Percentiles rank a stretch among this genome's conserved stretches.
These are phyloP conservation scores for Myiothlypis coronata DNA, from an alignment of 2,797 vertebrate species.

Conservation along the genomic window DNA sequence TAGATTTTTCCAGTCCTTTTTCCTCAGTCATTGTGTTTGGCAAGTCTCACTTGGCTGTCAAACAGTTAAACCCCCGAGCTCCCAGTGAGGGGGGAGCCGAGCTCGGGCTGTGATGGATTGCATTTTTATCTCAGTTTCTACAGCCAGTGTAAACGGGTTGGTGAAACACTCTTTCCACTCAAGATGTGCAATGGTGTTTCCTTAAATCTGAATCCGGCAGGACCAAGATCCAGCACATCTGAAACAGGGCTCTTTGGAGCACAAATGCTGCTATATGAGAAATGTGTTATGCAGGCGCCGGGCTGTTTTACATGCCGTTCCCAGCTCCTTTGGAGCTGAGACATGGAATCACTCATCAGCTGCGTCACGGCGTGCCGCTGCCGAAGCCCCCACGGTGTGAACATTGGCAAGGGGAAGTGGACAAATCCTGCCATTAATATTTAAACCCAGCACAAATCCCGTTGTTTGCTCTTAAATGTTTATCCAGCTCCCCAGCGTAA, in stretches of 20 bases:
- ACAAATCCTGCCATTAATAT: slow-evolving; percentile 63
- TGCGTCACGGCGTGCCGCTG: slow-evolving; percentile 14
- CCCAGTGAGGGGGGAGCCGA: not conserved
- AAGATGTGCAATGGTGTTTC: slow-evolving; percentile 7
- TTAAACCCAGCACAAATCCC: slow-evolving; percentile 51
- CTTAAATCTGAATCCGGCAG: slow-evolving; percentile 34
- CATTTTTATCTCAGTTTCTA: slow-evolving; percentile 42
- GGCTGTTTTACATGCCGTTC: slow-evolving; percentile 63
- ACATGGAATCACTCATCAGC: slow-evolving; percentile 44
- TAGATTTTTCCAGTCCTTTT: not conserved
- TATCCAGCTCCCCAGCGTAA: slow-evolving; percentile 40
- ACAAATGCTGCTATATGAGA: slow-evolving; percentile 51
- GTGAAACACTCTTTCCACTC: slow-evolving; percentile 21
- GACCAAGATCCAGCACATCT: slow-evolving; percentile 15
- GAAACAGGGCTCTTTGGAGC: slow-evolving; percentile 41
- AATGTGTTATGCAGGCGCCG: slow-evolving; percentile 21
- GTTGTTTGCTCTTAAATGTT: slow-evolving; percentile 65
- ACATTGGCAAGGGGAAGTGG: slow-evolving; percentile 43
- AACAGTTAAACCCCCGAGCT: not conserved
- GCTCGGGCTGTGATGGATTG: not conserved
- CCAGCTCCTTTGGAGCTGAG: slow-evolving; percentile 45
- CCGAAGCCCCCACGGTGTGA: slow-evolving; percentile 30
- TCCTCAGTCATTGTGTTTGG: not conserved
- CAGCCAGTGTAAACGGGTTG: slow-evolving; percentile 13
- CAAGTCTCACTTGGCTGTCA: not conserved